Evolutionary conservation across 2,113 vertebrate genomes (phyloP).

Genomic region (Empidonax alnorum): DNA sequence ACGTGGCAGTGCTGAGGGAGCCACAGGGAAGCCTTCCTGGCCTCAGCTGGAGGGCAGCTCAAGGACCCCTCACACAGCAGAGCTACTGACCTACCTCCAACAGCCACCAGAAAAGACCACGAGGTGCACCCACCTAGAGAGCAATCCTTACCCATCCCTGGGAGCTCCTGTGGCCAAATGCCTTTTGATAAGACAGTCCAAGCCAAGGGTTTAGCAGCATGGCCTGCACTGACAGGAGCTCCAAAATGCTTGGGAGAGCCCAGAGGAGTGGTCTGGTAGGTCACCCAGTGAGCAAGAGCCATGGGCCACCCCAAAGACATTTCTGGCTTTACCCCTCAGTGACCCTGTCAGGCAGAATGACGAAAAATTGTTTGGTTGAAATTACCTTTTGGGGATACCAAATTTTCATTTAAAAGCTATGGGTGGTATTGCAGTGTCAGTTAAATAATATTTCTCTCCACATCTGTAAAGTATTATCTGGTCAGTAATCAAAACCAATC

Average conservation of each 20-base stretch:
- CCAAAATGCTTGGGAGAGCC: neutral
- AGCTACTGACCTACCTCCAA: neutral
- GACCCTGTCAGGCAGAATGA: neutral
- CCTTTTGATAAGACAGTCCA: neutral
- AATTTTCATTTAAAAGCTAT: neutral
- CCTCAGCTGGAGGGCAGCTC: neutral
- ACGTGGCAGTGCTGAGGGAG: neutral
- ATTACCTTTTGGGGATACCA: neutral
- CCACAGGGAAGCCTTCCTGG: neutral
- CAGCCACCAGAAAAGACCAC: neutral
- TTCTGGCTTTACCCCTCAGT: neutral
- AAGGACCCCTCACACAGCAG: neutral
- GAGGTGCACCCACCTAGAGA: neutral
- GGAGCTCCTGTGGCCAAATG: neutral
- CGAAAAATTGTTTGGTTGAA: neutral
- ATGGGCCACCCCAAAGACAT: neutral
- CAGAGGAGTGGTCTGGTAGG: neutral
- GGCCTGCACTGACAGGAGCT: neutral
- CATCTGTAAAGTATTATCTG: neutral
- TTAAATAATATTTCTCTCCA: neutral
- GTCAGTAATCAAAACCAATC: neutral
- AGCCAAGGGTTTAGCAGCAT: neutral
- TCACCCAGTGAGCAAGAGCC: neutral
- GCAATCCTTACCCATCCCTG: neutral
- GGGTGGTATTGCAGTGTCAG: neutral